Conservation (phyloP, 2,888 invertebrate species). For the Seira ritae region DNA sequence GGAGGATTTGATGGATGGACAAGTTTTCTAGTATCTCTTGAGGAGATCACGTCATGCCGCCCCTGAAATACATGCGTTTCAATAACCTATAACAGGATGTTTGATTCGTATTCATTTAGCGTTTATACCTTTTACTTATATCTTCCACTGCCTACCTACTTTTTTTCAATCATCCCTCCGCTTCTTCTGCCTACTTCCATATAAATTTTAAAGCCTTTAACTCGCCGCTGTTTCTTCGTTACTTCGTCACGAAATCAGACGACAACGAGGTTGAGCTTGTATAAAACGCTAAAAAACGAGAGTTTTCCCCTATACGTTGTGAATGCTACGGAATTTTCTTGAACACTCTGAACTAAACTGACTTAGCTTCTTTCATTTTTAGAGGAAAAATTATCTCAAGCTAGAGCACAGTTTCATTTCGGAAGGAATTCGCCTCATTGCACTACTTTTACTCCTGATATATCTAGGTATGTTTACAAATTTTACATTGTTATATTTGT, state of each 20-base stretch:
- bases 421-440: too few species aligned
- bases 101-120: constrained; percentile 25
- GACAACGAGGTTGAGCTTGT: constrained; percentile 22
- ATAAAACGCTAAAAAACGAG: constrained; percentile 41
- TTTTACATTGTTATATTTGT: neutral
- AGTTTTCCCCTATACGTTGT: constrained; percentile 23
- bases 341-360: too few species aligned
- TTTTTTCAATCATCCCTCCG: neutral
- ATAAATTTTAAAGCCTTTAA: constrained; percentile 29
- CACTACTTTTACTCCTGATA: neutral
- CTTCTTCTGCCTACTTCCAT: neutral
- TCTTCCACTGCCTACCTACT: neutral
- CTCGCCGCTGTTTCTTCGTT: constrained; percentile 59
- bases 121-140: constrained; percentile 14
- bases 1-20: constrained; percentile 73
- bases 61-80: constrained; percentile 66
- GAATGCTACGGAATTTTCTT: constrained; percentile 6
- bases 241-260: constrained; percentile 45
- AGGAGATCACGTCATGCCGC: constrained; percentile 72
- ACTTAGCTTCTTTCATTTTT: constrained; percentile 33
- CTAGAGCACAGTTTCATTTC: too few species aligned
- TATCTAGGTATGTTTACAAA: neutral
- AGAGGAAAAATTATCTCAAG: constrained; percentile 1
- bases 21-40: constrained; percentile 73
- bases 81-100: constrained; percentile 51